These are phyloP conservation scores for Conistra vaccinii DNA, from an alignment of 2,888 invertebrate species.

Conservation along the genomic window DNA sequence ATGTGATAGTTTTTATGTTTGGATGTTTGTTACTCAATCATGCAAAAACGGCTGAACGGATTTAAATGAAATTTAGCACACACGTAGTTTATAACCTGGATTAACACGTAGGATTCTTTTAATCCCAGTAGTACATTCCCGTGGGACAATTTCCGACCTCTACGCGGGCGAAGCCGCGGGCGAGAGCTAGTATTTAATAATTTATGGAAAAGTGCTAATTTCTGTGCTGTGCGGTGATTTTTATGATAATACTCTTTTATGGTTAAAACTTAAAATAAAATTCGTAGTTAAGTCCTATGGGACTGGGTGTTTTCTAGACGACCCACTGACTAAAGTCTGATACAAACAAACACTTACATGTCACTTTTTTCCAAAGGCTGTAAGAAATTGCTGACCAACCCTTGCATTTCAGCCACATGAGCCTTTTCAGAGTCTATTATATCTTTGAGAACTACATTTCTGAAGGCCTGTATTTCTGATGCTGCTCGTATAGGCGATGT, in stretches of 20 bases:
- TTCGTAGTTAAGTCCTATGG: neutral
- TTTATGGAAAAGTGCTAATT: neutral
- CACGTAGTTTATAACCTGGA: too few species aligned
- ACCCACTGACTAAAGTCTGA: too few species aligned
- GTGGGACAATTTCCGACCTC: too few species aligned
- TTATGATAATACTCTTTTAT: neutral
- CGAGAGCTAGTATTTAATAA: neutral
- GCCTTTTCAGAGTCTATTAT: constrained; percentile 97
- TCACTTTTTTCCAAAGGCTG: constrained; percentile 96
- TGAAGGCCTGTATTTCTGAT: constrained; percentile 94
- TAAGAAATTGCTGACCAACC: constrained; percentile 95
- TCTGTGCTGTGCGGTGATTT: neutral
- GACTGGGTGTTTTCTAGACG: neutral
- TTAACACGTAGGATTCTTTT: too few species aligned
- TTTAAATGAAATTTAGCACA: too few species aligned
- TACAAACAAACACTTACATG: constrained; percentile 92
- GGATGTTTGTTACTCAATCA: too few species aligned
- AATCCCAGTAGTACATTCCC: too few species aligned
- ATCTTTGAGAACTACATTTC: constrained; percentile 96
- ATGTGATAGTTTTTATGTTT: too few species aligned
- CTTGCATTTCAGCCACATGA: constrained; percentile 97
- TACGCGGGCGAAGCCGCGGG: too few species aligned
- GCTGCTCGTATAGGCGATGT: constrained; percentile 92
- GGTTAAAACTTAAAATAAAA: neutral
- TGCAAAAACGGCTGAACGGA: too few species aligned